Base-by-base conservation (phyloP, 2,888 invertebrate genomes). In the Timema cristinae region DNA sequence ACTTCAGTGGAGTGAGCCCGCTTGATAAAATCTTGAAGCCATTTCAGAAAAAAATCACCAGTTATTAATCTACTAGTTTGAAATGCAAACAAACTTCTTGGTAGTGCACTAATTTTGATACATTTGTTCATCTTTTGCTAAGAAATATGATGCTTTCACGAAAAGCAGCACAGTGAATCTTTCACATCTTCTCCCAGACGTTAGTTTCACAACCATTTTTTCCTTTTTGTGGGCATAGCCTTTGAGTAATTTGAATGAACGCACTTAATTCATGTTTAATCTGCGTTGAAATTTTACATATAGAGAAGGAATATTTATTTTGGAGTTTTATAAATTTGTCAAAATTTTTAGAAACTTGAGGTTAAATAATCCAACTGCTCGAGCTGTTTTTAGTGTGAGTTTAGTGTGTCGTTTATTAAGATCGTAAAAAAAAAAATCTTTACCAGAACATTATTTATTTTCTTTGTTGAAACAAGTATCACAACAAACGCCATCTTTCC, bases 101-200 rank as follows among this genome's bases (percentile, higher is more conserved):
- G 73, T 69, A 56, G 74, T 63, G 32, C 63, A 71, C 73, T 70
- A 68, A 75, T 73, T 74, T 76, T 72, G 9, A 77, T 74, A 32
- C 54, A 66, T 51, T 59, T 70, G 47, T 72, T 74, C 73, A 76
- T 73, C 15, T 70, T 52, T 47, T 69, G 67, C 11, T 54, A 15
- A 76, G 76, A 69, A 77, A 77, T 13, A 78, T 72, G 49, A 68
- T 16, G 77, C 76, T 73, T 72, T 77, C 70, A 75, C 72, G 59
- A 67, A 73, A 66, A 74, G 76, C 51, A 76, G 56, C 6, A 78
- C 74, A 75, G 61, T 69, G 49, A 69, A 50, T n/a, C 10, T 48
- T 50, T 71, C 67, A 32, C 77, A 77, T 50, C 75, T 52, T 72
- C 77, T 75, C 50, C 69, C 74, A 32, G 75, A 75, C 10, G 77